These are phyloP conservation scores for Hyppa rectilinea DNA, from an alignment of 2,888 invertebrate genomes.

Conservation along the genomic window DNA sequence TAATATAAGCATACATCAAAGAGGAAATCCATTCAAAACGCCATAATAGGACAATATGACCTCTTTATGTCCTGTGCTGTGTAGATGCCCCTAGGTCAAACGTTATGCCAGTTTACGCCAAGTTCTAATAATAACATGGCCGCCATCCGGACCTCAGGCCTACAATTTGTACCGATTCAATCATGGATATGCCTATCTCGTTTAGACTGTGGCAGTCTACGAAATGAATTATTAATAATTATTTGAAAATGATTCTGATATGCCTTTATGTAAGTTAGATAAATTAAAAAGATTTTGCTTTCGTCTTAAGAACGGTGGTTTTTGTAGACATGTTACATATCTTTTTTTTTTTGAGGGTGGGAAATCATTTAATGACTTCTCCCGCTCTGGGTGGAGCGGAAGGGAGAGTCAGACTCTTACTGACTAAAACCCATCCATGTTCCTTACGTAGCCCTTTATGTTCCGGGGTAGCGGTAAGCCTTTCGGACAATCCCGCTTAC, in stretches of 20 bases:
- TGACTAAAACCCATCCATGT: too few relatives aligned
- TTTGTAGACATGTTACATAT: neutral
- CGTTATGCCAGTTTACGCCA: slow-evolving; percentile 72
- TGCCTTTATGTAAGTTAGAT: slow-evolving; percentile 23
- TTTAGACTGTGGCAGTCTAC: slow-evolving; percentile 31
- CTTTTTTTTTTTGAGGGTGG: too few relatives aligned
- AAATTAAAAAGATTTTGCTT: slow-evolving; percentile 52
- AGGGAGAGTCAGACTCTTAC: too few relatives aligned
- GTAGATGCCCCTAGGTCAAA: slow-evolving; percentile 68
- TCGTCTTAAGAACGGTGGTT: slow-evolving; percentile 31
- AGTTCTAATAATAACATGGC: slow-evolving; percentile 65
- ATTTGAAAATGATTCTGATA: slow-evolving; percentile 49
- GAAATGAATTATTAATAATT: slow-evolving; percentile 49
- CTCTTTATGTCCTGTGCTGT: slow-evolving; percentile 39
- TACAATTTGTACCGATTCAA: slow-evolving; percentile 81
- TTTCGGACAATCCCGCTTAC: too few relatives aligned
- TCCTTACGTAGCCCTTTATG: too few relatives aligned
- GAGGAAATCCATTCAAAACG: slow-evolving; percentile 15
- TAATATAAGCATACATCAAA: neutral
- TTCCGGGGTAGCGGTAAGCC: too few relatives aligned
- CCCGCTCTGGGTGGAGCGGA: too few relatives aligned
- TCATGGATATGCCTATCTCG: slow-evolving; percentile 68
- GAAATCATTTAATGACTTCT: too few relatives aligned
- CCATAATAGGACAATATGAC: slow-evolving; percentile 40
- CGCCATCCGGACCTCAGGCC: slow-evolving; percentile 64